These are phyloP conservation scores for Myiotriccus ornatus DNA, from an alignment of 2,797 vertebrate species.

Conservation along the genomic window DNA sequence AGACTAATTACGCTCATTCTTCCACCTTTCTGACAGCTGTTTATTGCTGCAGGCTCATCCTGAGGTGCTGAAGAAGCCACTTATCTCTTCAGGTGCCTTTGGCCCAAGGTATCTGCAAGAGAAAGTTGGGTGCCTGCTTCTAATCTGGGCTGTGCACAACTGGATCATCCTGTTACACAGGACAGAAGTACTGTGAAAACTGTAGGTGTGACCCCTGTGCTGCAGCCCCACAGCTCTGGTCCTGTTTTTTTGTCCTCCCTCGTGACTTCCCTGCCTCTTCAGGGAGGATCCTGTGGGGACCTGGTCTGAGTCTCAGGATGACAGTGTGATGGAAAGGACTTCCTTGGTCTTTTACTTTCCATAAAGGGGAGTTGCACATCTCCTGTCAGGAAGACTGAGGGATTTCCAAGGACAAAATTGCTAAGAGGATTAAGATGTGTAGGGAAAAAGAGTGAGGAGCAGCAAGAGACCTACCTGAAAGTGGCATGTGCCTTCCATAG, in stretches of 20 bases:
- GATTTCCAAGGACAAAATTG: background rate
- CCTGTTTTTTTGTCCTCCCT: background rate
- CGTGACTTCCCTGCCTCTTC: background rate
- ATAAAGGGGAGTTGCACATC: background rate
- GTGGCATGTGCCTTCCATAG: background rate
- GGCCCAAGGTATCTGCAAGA: background rate
- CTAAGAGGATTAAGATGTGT: background rate
- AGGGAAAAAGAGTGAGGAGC: background rate
- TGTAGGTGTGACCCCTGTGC: background rate
- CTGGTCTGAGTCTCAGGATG: background rate
- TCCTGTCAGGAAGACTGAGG: background rate
- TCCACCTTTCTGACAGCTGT: slow-evolving; percentile 53
- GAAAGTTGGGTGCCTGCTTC: background rate
- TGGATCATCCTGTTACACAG: background rate
- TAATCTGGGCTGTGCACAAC: background rate
- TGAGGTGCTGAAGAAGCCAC: slow-evolving; percentile 11
- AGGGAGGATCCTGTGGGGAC: background rate
- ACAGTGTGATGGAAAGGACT: background rate
- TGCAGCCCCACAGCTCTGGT: background rate
- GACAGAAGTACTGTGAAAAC: background rate
- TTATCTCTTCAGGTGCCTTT: background rate
- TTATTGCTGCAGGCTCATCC: slow-evolving; percentile 34
- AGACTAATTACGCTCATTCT: slow-evolving; percentile 66
- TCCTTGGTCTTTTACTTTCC: accelerated
- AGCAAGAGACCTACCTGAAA: background rate